A percentile compares a stretch with the other conserved stretches of the same genome.
phyloP scores from a whole-genome alignment of 2,113 vertebrate species.

The Elephas maximus region DNA sequence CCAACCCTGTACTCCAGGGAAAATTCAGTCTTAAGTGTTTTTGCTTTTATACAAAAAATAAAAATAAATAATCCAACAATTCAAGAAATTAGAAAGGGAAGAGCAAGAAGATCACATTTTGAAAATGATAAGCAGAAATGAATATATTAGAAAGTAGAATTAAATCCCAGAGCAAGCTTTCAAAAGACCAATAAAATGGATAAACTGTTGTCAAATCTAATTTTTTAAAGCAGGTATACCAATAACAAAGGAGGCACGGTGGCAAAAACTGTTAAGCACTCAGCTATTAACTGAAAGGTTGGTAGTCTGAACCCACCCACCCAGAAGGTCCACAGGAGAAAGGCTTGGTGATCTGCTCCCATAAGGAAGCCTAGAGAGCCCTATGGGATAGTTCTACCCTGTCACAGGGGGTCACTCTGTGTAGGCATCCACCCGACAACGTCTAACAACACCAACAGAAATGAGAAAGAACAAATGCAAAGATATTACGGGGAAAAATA shows the following conservation, averaged over 20 bases:
- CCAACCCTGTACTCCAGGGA: background rate
- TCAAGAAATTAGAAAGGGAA: slow-evolving; percentile 39
- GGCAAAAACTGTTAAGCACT: too few relatives aligned
- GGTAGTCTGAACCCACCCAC: too few relatives aligned
- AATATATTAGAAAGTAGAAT: background rate
- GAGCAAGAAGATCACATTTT: slow-evolving; percentile 5
- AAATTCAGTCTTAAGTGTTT: background rate
- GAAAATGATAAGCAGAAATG: background rate
- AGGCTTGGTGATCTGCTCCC: too few relatives aligned
- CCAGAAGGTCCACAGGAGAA: too few relatives aligned
- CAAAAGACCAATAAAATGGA: slow-evolving; percentile 18
- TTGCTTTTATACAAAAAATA: slow-evolving; percentile 33
- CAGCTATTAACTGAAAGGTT: too few relatives aligned
- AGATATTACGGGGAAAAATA: background rate
- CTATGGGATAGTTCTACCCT: too few relatives aligned
- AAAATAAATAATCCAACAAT: slow-evolving; percentile 43
- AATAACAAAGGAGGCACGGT: background rate
- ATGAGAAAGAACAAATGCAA: slow-evolving; percentile 40
- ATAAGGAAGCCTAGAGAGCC: too few relatives aligned
- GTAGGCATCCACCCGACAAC: too few relatives aligned
- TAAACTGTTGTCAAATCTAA: slow-evolving; percentile 31
- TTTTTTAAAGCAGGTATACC: background rate
- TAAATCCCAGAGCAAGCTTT: slow-evolving; percentile 23
- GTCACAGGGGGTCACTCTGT: too few relatives aligned
- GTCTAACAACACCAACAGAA: background rate